These are phyloP conservation scores for Diploptera punctata DNA, from an alignment of 2,888 invertebrate genomes.

Conservation along the genomic window DNA sequence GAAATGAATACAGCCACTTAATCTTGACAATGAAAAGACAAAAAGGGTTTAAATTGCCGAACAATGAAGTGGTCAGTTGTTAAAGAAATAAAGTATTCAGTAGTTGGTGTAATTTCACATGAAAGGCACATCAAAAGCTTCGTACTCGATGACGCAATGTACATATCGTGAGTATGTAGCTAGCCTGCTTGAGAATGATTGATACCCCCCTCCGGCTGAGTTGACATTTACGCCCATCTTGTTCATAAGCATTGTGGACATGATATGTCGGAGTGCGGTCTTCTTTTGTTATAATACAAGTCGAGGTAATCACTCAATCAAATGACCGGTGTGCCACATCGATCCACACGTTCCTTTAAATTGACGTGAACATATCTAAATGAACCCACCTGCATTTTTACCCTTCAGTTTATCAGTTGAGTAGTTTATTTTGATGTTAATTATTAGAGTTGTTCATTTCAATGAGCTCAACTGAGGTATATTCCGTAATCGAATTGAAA, in stretches of 20 bases:
- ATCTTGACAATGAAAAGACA: neutral
- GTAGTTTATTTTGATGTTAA: too few relatives aligned
- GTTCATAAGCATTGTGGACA: neutral
- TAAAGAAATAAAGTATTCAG: neutral
- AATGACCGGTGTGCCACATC: neutral
- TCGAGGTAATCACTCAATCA: conserved; percentile 7
- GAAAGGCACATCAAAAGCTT: too few relatives aligned
- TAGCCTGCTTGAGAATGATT: neutral
- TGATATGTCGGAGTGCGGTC: conserved; percentile 2
- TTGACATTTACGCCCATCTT: neutral
- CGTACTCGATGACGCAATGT: neutral
- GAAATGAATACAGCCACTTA: too few relatives aligned
- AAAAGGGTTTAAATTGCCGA: neutral
- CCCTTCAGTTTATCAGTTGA: too few relatives aligned
- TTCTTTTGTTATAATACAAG: conserved; percentile 11
- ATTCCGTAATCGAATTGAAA: too few relatives aligned
- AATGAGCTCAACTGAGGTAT: too few relatives aligned
- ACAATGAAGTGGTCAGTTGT: neutral
- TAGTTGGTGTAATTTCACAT: neutral
- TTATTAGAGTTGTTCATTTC: too few relatives aligned
- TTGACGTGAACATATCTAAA: neutral
- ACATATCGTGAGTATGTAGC: conserved; percentile 2
- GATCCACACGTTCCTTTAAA: neutral
- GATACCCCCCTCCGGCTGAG: neutral
- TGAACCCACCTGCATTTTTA: too few relatives aligned